These are phyloP conservation scores for Ladona fulva DNA, from an alignment of 1,140 invertebrate species.

Conservation along the genomic window DNA sequence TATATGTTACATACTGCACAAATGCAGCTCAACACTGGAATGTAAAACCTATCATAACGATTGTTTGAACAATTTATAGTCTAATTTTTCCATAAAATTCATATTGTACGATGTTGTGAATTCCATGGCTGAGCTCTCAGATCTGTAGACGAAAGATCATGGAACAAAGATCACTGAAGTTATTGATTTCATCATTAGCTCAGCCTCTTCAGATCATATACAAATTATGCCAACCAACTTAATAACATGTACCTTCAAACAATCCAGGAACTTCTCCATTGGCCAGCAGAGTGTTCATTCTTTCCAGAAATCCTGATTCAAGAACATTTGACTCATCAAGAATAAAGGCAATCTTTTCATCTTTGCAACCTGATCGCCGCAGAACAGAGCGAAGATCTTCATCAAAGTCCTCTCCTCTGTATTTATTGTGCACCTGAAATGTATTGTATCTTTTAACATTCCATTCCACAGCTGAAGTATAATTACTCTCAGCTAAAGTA, in stretches of 20 bases:
- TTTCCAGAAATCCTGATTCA: conserved; percentile 95
- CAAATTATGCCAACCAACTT: not conserved
- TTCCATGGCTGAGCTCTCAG: no score
- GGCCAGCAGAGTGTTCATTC: conserved; percentile 97
- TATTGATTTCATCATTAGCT: no score
- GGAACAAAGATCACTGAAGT: no score
- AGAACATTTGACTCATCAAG: conserved; percentile 98
- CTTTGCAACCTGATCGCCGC: conserved; percentile 89
- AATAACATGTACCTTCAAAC: conserved; percentile 52
- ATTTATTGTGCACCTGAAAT: conserved; percentile 92
- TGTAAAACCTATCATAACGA: no score
- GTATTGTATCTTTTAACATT: not conserved
- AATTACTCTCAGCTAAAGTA: not conserved
- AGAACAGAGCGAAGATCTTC: conserved; percentile 93
- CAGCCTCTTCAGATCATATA: no score
- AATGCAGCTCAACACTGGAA: not conserved
- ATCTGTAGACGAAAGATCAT: no score
- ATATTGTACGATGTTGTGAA: no score
- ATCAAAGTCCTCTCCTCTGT: conserved; percentile 96
- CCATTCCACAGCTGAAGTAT: not conserved
- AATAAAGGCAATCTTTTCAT: conserved; percentile 99
- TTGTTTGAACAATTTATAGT: no score
- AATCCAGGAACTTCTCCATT: conserved; percentile 97
- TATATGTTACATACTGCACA: no score
- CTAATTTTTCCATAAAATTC: no score